Percentiles rank a stretch among this genome's conserved stretches.
These are phyloP conservation scores for Ectemnius continuus DNA, from an alignment of 2,888 invertebrate genomes.

Conservation along the genomic window DNA sequence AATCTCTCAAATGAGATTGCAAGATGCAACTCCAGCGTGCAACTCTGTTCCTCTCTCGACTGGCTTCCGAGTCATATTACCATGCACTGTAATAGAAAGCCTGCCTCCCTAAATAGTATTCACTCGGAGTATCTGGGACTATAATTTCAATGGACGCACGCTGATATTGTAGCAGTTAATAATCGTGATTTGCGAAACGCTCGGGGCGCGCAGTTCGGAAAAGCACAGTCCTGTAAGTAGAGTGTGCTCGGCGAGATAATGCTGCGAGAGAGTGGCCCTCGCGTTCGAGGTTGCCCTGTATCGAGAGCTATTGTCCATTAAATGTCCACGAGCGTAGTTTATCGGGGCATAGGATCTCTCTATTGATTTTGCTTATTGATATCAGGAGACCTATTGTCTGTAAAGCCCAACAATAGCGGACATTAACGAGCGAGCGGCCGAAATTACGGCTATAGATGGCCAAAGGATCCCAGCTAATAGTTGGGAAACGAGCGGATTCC, in stretches of 20 bases:
- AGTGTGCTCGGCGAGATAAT: constrained; percentile 16
- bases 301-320: constrained; percentile 49
- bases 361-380: constrained; percentile 73
- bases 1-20: too few species aligned
- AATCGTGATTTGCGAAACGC: background rate
- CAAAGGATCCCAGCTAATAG: background rate
- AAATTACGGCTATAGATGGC: constrained; percentile 23
- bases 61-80: too few species aligned
- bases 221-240: constrained; percentile 29
- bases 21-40: too few species aligned
- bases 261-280: constrained; percentile 21
- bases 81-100: background rate
- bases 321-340: constrained; percentile 42
- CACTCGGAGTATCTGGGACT: background rate
- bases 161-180: background rate
- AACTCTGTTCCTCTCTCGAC: too few species aligned
- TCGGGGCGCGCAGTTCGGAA: constrained; percentile 6
- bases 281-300: constrained; percentile 34
- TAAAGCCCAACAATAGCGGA: constrained; percentile 60
- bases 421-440: constrained; percentile 63
- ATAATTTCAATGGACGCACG: background rate
- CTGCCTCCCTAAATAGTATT: background rate
- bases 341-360: constrained; percentile 48
- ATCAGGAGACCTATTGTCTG: constrained; percentile 67
- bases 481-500: constrained; percentile 1